Percentiles rank a stretch among this genome's conserved stretches.
These are phyloP conservation scores for Tinamus guttatus DNA, from an alignment of 2,113 vertebrate species.

Conservation along the genomic window DNA sequence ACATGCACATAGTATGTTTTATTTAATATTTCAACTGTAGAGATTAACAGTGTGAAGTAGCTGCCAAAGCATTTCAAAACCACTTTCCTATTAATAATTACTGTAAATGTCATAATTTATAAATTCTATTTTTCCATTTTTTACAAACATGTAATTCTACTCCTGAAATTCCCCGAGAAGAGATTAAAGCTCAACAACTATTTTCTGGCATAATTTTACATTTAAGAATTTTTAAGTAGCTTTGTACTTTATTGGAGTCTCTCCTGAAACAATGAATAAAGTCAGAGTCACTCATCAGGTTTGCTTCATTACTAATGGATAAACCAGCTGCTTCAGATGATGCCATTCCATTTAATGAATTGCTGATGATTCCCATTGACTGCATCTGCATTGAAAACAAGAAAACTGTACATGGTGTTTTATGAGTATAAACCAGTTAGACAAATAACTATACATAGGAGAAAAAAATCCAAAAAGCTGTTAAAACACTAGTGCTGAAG, in stretches of 20 bases:
- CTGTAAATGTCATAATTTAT: background rate
- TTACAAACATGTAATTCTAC: background rate
- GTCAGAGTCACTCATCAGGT: slow-evolving; percentile 80
- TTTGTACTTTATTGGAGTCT: slow-evolving; percentile 87
- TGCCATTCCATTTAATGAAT: slow-evolving; percentile 71
- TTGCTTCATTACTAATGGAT: slow-evolving; percentile 68
- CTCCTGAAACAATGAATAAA: slow-evolving; percentile 86
- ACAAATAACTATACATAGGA: background rate
- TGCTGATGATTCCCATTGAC: slow-evolving; percentile 81
- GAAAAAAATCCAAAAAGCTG: background rate
- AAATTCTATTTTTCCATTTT: background rate
- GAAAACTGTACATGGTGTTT: background rate
- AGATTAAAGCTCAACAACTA: slow-evolving; percentile 38
- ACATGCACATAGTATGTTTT: background rate
- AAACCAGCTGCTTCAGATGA: slow-evolving; percentile 66
- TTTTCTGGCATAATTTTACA: slow-evolving; percentile 82
- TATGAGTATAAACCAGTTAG: background rate
- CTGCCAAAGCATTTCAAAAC: background rate
- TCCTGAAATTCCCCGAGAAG: background rate
- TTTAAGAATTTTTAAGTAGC: slow-evolving; percentile 88
- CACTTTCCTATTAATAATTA: background rate
- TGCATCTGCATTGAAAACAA: slow-evolving; percentile 79
- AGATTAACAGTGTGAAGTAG: background rate
- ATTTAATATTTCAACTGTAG: slow-evolving; percentile 1
- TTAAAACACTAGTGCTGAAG: background rate